Evolutionary conservation across 2,888 invertebrate genomes (phyloP), one percentile per base, ranked within the genome.

Genomic region (Agapostemon virescens): DNA sequence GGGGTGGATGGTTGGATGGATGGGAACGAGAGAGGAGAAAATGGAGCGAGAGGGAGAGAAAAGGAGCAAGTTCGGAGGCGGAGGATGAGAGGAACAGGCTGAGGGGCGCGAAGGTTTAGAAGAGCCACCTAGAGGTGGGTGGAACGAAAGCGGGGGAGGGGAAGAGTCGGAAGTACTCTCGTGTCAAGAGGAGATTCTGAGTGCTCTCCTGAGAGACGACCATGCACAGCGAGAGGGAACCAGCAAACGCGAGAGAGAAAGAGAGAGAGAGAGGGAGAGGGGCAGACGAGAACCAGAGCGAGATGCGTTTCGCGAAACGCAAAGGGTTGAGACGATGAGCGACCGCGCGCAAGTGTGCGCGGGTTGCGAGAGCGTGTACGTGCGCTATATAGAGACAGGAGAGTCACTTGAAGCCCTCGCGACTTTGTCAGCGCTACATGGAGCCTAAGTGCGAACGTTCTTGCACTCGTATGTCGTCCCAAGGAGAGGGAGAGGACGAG

Each of bases 401-500:
- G 81, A 77, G 80, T 77, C 81, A 84, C 86, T 86, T 85, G 85
- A 84, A 86, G 84, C 84, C 84, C 88, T 89, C 86, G 89, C 87
- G 88, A 90, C 90, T 91, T 90, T 90, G 91, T 91, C 91, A 91
- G 91, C 90, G 89, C 88, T 89, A 87, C 89, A 84, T 86, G 86
- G 83, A 77, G 85, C 82, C 85, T 82, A 89, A 90, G 89, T 87
- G 89, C 84, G 88, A 89, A 88, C 86, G 87, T 87, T 89, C 89
- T 88, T 87, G 86, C 86, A 85, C 87, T 79, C 84, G 75, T 86
- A 83, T 86, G 85, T 88, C 87, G 86, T 88, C 83, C 81, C 84
- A 85, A 87, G 86, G 83, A 87, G 88, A 86, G 88, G 66, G 36
- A 63, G 63, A 85, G 69, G 79, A 85, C 85, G 87, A 86, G 85